Base-by-base conservation (phyloP, 2,797 vertebrate genomes). In the Acrossocheilus wenchowensis region DNA sequence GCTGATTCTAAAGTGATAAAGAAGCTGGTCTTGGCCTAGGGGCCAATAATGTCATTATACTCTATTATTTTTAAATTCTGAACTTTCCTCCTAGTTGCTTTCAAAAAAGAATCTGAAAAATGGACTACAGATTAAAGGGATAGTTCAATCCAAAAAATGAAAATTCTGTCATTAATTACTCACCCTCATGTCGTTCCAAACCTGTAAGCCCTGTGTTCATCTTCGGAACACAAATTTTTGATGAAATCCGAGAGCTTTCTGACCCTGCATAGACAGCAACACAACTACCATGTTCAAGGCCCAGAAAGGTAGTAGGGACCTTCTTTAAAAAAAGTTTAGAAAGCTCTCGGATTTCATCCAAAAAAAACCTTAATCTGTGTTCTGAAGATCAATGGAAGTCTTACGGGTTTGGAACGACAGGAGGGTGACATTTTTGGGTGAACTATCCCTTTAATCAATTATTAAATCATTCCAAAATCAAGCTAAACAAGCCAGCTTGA, bases 11-110 rank as follows among this genome's bases (percentile, higher is more conserved):
- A 64, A 80, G n/a, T 64, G 57, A 80, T 45, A 43, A 30, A 79
- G 60, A 41, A 81, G 66, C 81, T 64, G 30, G 75, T 78, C 74
- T 78, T 48, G 48, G 77, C 64, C 48, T 69, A 26, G n/a, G 64
- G 52, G 69, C 64, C 60, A 69, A 57, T 43, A 39, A 69, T 85
- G 54, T 11, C 19, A 83, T 64, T 69, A 26, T 68, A 69, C 68
- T 66, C 39, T 7, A 36, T 19, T 19, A 43, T 39, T 30, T 30
- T n/a, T 41, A n/a, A 72, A 48, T 60, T 48, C 78, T 60, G 17
- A 86, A 86, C 39, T 3, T 68, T 71, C 17, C 36, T 84, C 34
- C 36, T 52, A 30, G n/a, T 52, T 4, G 2, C 39, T 71, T 60
- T 52, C 19, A 23, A 66, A 54, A 84, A 54, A 26, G 1, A 50